Evolutionary conservation across 2,113 vertebrate species (phyloP).

Genomic region (Crotalus viridis): DNA sequence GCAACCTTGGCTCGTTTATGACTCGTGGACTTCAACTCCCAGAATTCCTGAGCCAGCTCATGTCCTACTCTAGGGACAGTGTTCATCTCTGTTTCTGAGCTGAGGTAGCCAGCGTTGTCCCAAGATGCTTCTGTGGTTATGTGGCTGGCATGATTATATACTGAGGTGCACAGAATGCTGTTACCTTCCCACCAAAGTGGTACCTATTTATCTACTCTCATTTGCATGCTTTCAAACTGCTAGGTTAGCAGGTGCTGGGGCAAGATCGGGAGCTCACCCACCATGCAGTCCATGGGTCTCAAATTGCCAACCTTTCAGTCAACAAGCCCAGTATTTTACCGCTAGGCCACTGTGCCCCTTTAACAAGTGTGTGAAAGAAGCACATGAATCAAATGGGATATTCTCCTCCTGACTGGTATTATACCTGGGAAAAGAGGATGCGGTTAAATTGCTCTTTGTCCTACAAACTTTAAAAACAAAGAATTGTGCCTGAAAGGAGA

Average conservation of each 20-base stretch:
- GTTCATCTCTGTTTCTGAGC: neutral
- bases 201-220: neutral
- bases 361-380: neutral
- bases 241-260: neutral
- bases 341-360: neutral
- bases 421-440: neutral
- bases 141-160: neutral
- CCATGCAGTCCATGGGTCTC: neutral
- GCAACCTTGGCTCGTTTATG: no score
- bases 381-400: neutral
- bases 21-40: no score
- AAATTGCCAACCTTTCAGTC: fast-evolving
- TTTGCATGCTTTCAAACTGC: neutral
- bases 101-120: neutral
- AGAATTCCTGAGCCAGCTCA: no score
- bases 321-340: neutral
- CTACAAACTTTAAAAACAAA: neutral
- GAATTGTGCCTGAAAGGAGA: neutral
- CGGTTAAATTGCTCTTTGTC: neutral
- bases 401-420: neutral
- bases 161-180: neutral
- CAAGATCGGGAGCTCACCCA: neutral
- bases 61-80: neutral
- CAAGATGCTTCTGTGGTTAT: no score
- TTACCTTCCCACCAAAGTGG: neutral